Conservation (phyloP, 2,888 invertebrate species). For the Trachelus tabidus region DNA sequence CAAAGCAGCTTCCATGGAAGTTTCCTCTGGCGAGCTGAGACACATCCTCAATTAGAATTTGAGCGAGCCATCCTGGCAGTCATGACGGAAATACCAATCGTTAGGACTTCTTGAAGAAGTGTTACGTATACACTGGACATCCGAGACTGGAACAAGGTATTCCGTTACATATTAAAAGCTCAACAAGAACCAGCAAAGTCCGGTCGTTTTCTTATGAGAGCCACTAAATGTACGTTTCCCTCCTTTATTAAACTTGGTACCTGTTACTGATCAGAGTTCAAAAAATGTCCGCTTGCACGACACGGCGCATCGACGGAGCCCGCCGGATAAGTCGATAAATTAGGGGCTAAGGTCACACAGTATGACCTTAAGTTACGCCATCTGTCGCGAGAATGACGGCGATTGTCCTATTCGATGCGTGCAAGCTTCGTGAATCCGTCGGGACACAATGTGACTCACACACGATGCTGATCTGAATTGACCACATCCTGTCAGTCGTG, state of each 20-base stretch:
- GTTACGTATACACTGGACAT: too few relatives aligned
- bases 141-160: too few relatives aligned
- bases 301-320: too few relatives aligned
- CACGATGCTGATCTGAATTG: slow-evolving; percentile 55
- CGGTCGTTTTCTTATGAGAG: too few relatives aligned
- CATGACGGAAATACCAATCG: not conserved
- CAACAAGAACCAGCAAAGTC: too few relatives aligned
- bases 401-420: slow-evolving; percentile 39
- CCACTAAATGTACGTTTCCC: too few relatives aligned
- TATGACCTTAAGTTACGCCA: slow-evolving; percentile 39
- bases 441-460: slow-evolving; percentile 34
- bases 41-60: slow-evolving; percentile 35
- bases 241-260: too few relatives aligned
- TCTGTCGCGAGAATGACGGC: slow-evolving; percentile 40
- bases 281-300: too few relatives aligned
- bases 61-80: slow-evolving; percentile 14
- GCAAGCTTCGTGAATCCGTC: slow-evolving; percentile 35
- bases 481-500: slow-evolving; percentile 59
- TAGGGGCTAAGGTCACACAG: slow-evolving; percentile 53
- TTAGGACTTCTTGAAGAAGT: too few relatives aligned
- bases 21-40: slow-evolving; percentile 22
- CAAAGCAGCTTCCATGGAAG: slow-evolving; percentile 32
- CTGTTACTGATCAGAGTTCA: too few relatives aligned
- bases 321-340: slow-evolving; percentile 30
- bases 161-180: too few relatives aligned